phyloP scores from a whole-genome alignment of 2,888 invertebrate genomes.

The Baccha elongata region DNA sequence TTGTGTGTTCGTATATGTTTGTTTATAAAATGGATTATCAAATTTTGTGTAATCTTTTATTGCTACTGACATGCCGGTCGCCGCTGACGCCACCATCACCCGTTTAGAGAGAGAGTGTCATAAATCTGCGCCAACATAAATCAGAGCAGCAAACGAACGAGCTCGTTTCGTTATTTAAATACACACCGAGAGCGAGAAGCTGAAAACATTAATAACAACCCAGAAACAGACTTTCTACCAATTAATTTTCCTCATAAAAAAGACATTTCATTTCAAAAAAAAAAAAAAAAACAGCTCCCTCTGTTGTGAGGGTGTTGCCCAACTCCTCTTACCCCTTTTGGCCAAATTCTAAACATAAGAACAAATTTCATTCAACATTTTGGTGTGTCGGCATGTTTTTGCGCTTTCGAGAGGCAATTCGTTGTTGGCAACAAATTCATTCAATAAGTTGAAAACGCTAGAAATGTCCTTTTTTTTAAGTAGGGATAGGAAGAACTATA shows the following conservation, averaged over 20 bases:
- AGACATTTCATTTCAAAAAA: slow-evolving; percentile 21
- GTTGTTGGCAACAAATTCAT: slow-evolving; percentile 44
- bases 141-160: slow-evolving; percentile 26
- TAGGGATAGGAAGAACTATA: too few relatives aligned
- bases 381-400: neutral
- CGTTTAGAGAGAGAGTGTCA: slow-evolving; percentile 21
- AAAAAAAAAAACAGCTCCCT: neutral
- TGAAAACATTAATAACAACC: slow-evolving; percentile 34
- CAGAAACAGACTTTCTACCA: slow-evolving; percentile 47
- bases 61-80: neutral
- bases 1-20: neutral
- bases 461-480: slow-evolving; percentile 33
- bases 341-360: neutral
- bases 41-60: slow-evolving; percentile 22
- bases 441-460: slow-evolving; percentile 37
- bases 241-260: slow-evolving; percentile 61
- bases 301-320: neutral
- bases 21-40: slow-evolving; percentile 25
- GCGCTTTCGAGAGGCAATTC: neutral
- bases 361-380: slow-evolving; percentile 26
- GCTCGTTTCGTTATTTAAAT: neutral
- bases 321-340: neutral
- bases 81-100: slow-evolving; percentile 8
- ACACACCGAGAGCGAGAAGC: neutral
- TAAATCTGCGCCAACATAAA: slow-evolving; percentile 59